These are phyloP conservation scores for Chrysaora quinquecirrha DNA, from an alignment of 30 jellyfish, hydroid and myxozoan genomes.

Conservation along the genomic window DNA sequence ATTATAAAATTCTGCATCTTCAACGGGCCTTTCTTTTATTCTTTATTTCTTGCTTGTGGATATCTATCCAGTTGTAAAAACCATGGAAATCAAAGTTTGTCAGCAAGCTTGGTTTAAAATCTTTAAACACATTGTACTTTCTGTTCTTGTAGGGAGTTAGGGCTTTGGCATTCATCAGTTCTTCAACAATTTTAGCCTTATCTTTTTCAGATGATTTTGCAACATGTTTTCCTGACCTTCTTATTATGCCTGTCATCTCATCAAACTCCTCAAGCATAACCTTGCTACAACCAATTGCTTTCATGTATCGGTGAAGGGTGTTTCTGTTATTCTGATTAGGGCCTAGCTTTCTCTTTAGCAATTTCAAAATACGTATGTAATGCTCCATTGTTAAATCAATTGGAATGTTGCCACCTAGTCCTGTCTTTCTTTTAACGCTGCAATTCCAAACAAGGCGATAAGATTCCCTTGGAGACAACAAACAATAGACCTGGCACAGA, in stretches of 20 bases:
- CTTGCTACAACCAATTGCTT: conserved; percentile 32
- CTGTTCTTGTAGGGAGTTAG: background rate
- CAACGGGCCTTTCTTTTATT: background rate
- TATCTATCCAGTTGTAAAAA: background rate
- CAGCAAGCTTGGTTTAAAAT: background rate
- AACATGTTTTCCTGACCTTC: conserved; percentile 49
- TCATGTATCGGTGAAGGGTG: conserved; percentile 23
- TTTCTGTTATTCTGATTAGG: conserved; percentile 19
- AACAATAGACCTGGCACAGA: conserved; percentile 25
- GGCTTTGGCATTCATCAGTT: conserved; percentile 5
- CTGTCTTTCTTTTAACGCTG: background rate
- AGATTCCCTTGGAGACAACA: conserved; percentile 35
- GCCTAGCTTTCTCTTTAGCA: conserved; percentile 22
- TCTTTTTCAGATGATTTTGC: conserved; percentile 9
- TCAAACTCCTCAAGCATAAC: conserved; percentile 35
- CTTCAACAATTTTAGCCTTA: conserved; percentile 29
- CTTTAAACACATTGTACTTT: background rate
- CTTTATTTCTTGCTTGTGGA: background rate
- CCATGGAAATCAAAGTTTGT: background rate
- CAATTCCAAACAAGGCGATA: conserved; percentile 50
- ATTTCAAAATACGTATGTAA: conserved; percentile 6
- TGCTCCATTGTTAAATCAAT: conserved; percentile 48
- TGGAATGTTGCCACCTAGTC: conserved; percentile 59
- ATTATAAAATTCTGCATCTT: too few species aligned
- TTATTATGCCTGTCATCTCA: background rate